Conservation (phyloP, 2,797 vertebrate genomes). For the Paedocypris micromegethes region DNA sequence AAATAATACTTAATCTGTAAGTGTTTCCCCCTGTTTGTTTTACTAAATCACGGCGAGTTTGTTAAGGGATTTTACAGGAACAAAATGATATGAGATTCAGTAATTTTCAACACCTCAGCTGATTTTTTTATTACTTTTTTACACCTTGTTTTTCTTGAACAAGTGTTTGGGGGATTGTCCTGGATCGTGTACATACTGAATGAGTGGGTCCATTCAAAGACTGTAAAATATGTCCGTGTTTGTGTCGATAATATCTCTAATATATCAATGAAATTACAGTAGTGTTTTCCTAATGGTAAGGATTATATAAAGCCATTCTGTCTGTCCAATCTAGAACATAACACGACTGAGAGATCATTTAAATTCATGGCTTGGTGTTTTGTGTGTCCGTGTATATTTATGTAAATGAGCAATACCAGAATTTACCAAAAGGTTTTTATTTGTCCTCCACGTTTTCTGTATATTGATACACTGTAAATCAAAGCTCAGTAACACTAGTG, state of each 20-base stretch:
- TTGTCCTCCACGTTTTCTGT: slow-evolving; percentile 71
- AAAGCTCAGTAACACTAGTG: slow-evolving; percentile 72
- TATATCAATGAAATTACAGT: slow-evolving; percentile 51
- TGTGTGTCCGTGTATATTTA: slow-evolving; percentile 71
- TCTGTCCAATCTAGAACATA: slow-evolving; percentile 55
- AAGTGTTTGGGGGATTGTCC: slow-evolving; percentile 41
- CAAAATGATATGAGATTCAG: slow-evolving; percentile 11
- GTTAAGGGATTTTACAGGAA: slow-evolving; percentile 12
- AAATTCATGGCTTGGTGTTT: slow-evolving; percentile 66
- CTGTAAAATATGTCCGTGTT: slow-evolving; percentile 51
- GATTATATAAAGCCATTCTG: slow-evolving; percentile 49
- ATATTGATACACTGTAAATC: slow-evolving; percentile 74
- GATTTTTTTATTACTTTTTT: slow-evolving; percentile 39
- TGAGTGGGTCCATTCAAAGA: slow-evolving; percentile 51
- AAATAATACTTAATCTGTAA: not conserved
- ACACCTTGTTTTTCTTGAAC: slow-evolving; percentile 40
- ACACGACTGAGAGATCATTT: slow-evolving; percentile 55
- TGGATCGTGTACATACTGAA: slow-evolving; percentile 53
- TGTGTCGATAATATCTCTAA: slow-evolving; percentile 50
- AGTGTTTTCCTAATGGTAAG: slow-evolving; percentile 52
- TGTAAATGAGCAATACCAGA: slow-evolving; percentile 79
- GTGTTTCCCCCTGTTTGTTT: not conserved
- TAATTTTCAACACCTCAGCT: slow-evolving; percentile 19
- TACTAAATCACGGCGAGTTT: slow-evolving; percentile 3
- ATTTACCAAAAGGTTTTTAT: slow-evolving; percentile 68